Evolutionary conservation across 2,113 vertebrate species (phyloP).

Genomic region (Apaloderma vittatum): DNA sequence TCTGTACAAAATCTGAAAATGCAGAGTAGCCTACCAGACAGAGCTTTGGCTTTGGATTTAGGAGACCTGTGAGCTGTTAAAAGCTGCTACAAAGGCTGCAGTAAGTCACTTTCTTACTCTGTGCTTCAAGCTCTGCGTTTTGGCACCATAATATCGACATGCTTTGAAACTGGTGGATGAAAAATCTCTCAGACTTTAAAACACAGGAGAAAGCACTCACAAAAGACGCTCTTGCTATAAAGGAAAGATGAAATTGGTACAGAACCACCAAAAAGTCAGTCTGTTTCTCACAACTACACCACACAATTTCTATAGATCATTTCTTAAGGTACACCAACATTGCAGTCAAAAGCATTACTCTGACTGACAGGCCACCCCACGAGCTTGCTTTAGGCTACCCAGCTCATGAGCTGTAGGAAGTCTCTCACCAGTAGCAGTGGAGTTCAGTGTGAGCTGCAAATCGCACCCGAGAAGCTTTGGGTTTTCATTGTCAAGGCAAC

Average conservation of each 20-base stretch:
- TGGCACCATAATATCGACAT: background rate
- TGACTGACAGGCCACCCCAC: background rate
- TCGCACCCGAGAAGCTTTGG: background rate
- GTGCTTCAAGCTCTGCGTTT: background rate
- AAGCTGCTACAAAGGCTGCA: slow-evolving; percentile 39
- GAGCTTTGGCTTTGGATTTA: slow-evolving; percentile 45
- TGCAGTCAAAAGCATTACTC: background rate
- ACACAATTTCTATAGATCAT: background rate
- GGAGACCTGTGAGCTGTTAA: slow-evolving; percentile 21
- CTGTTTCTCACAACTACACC: background rate
- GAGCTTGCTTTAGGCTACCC: background rate
- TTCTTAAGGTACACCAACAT: background rate
- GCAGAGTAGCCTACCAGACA: slow-evolving; percentile 53
- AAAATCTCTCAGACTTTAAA: slow-evolving; percentile 29
- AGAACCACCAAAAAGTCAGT: background rate
- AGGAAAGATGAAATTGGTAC: background rate
- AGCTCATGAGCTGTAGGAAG: background rate
- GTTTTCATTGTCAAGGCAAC: background rate
- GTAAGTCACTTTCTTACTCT: slow-evolving; percentile 28
- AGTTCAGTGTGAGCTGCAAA: background rate
- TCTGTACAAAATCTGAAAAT: slow-evolving; percentile 49
- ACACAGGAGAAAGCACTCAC: background rate
- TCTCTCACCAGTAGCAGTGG: background rate
- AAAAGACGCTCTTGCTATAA: background rate
- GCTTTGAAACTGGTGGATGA: slow-evolving; percentile 14